A percentile compares a stretch with the other conserved stretches of the same genome.
Conservation (phyloP, 30 jellyfish, hydroid and myxozoan species). For the Aurelia aurita complex sp. Pacific region DNA sequence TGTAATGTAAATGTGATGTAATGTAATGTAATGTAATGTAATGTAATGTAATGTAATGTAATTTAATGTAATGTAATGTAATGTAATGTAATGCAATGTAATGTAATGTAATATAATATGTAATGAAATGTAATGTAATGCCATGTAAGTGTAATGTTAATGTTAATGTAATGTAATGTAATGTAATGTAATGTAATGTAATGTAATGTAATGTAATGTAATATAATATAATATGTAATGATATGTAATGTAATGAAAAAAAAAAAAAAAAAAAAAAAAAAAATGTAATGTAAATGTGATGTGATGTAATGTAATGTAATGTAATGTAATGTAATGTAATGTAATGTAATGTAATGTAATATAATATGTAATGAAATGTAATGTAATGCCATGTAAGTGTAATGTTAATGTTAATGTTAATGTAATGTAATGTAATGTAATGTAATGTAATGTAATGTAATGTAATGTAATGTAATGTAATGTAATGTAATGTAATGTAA, state of each 20-base stretch:
- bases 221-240: too few relatives aligned
- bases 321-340: slow-evolving; percentile 3
- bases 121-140: too few relatives aligned
- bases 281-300: not conserved
- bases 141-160: not conserved
- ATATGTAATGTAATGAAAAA: too few relatives aligned
- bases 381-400: not conserved
- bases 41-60: slow-evolving; percentile 5
- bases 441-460: too few relatives aligned
- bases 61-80: not conserved
- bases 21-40: slow-evolving; percentile 2
- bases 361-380: too few relatives aligned
- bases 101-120: not conserved
- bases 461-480: too few relatives aligned
- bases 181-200: not conserved
- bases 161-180: not conserved
- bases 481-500: too few relatives aligned
- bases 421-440: not conserved
- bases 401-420: too few relatives aligned
- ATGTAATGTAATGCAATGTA: too few relatives aligned
- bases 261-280: too few relatives aligned
- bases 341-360: slow-evolving; percentile 1
- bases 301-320: not conserved
- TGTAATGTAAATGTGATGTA: not conserved
- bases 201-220: too few relatives aligned